Conservation (phyloP, 2,113 vertebrate genomes). For the Uria aalge region DNA sequence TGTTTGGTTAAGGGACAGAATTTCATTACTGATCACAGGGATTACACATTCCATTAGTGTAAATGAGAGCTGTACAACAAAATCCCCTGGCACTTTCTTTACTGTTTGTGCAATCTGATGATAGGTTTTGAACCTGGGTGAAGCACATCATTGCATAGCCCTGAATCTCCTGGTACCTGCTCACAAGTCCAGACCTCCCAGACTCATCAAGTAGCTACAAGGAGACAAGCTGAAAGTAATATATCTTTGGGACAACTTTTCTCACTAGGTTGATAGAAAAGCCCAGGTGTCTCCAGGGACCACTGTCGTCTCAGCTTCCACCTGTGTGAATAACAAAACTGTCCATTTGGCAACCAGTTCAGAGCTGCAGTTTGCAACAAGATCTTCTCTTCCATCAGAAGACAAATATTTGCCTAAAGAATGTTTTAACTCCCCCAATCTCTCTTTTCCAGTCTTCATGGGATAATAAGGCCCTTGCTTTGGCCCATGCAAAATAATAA, state of each 20-base stretch:
- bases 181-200: background rate
- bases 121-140: background rate
- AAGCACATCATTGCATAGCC: background rate
- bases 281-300: background rate
- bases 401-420: background rate
- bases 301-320: background rate
- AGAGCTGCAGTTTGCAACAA: background rate
- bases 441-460: background rate
- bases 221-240: background rate
- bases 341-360: rapidly evolving
- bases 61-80: background rate
- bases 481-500: background rate
- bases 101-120: background rate
- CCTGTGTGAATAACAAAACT: background rate
- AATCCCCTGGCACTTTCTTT: rapidly evolving
- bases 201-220: background rate
- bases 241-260: background rate
- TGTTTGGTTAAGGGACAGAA: background rate
- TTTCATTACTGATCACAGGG: background rate
- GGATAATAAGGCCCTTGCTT: background rate
- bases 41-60: background rate
- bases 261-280: background rate
- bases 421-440: background rate
- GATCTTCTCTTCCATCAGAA: background rate
- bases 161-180: background rate